These are phyloP conservation scores for Eublepharis macularius DNA, from an alignment of 2,113 vertebrate species.

Conservation along the genomic window DNA sequence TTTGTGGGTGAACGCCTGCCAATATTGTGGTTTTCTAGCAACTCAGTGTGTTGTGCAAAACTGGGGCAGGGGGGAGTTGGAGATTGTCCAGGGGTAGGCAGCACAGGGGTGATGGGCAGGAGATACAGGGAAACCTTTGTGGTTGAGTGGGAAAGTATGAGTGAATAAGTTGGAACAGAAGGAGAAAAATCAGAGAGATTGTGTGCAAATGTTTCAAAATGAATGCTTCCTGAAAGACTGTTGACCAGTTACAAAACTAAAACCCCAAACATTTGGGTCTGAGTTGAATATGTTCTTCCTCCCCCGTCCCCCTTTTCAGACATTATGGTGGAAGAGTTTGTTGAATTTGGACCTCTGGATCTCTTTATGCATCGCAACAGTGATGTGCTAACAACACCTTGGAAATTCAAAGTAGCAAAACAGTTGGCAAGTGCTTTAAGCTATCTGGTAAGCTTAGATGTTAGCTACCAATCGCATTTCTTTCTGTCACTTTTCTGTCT, in stretches of 20 bases:
- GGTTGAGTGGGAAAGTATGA: too few relatives aligned
- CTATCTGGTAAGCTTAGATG: constrained; percentile 85
- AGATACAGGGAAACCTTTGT: too few relatives aligned
- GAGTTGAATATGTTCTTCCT: accelerated
- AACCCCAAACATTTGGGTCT: background rate
- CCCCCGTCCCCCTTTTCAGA: constrained; percentile 68
- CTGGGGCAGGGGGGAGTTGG: too few relatives aligned
- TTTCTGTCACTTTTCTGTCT: accelerated
- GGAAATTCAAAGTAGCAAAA: constrained; percentile 98
- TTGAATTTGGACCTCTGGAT: constrained; percentile 91
- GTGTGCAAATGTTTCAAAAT: too few relatives aligned
- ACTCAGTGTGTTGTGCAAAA: too few relatives aligned
- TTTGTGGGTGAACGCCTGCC: too few relatives aligned
- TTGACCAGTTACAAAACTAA: background rate
- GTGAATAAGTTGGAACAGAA: too few relatives aligned
- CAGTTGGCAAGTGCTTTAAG: constrained; percentile 95
- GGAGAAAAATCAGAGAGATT: too few relatives aligned
- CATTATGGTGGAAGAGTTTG: constrained; percentile 97
- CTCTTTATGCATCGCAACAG: constrained; percentile 90
- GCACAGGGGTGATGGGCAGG: too few relatives aligned
- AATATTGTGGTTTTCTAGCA: too few relatives aligned
- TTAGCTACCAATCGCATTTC: background rate
- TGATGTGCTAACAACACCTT: constrained; percentile 83
- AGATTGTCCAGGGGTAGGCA: too few relatives aligned
- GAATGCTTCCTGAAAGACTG: background rate